Evolutionary conservation across 1,140 invertebrate genomes (phyloP).

Genomic region (Drosophila subobscura): DNA sequence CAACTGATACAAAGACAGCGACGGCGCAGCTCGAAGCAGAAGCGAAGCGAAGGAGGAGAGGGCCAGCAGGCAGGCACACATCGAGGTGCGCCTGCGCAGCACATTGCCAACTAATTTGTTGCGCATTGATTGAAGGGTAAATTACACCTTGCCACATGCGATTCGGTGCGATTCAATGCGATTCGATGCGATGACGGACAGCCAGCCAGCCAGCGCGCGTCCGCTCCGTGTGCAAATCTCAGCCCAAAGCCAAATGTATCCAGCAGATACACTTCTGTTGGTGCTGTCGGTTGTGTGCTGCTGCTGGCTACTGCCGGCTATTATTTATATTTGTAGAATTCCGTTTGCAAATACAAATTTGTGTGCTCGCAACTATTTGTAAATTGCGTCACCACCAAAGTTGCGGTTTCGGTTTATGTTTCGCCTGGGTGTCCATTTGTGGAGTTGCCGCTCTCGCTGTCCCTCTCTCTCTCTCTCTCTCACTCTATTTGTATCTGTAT

Average conservation of each 20-base stretch:
- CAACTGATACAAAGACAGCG: constrained; percentile 58
- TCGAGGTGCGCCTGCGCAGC: constrained; percentile 66
- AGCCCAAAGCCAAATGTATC: constrained; percentile 27
- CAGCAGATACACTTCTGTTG: constrained; percentile 22
- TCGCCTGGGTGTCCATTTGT: constrained; percentile 55
- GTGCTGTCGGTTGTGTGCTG: too few relatives aligned
- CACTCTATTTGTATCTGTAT: constrained; percentile 6
- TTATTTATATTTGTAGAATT: constrained; percentile 58
- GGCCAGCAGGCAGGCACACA: background rate
- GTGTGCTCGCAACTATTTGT: constrained; percentile 56
- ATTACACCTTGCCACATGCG: constrained; percentile 80
- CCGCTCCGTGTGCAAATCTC: constrained; percentile 19
- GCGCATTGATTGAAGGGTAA: constrained; percentile 80
- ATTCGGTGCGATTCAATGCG: constrained; percentile 62
- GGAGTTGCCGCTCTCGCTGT: constrained; percentile 19
- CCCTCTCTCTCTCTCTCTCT: background rate
- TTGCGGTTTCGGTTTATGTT: constrained; percentile 40
- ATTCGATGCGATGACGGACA: constrained; percentile 47
- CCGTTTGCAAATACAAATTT: constrained; percentile 44
- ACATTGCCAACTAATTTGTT: constrained; percentile 80
- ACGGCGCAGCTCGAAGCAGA: background rate
- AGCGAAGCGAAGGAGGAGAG: background rate
- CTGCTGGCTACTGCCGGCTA: constrained; percentile 45
- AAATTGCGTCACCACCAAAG: constrained; percentile 67
- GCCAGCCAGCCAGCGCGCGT: background rate